phyloP scores from a whole-genome alignment of 2,113 vertebrate species.

The Oncorhynchus nerka region DNA sequence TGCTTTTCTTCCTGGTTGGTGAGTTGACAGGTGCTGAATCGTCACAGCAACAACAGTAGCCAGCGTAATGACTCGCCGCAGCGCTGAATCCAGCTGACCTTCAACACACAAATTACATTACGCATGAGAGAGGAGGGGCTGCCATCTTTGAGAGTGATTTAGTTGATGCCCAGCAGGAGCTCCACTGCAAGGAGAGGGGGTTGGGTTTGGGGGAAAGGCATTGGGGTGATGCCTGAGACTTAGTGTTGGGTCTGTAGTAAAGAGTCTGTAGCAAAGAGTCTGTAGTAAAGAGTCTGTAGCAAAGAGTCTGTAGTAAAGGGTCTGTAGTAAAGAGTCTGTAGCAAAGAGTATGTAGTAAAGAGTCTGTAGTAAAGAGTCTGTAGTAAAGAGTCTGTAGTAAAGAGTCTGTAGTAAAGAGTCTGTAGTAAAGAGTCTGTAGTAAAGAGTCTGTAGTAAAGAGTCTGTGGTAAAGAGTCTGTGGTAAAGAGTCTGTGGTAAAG shows the following conservation, averaged over 20 bases:
- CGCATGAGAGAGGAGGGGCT: conserved; percentile 49
- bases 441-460: no score
- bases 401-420: no score
- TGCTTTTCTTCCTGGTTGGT: conserved; percentile 49
- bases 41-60: conserved; percentile 54
- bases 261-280: no score
- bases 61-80: conserved; percentile 50
- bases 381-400: no score
- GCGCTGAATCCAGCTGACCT: conserved; percentile 68
- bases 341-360: no score
- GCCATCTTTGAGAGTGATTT: conserved; percentile 65
- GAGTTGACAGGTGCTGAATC: conserved; percentile 53
- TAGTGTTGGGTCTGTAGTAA: neutral
- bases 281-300: neutral
- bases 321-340: no score
- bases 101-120: conserved; percentile 74
- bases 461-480: no score
- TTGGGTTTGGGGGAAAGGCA: conserved; percentile 20
- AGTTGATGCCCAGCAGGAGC: conserved; percentile 46
- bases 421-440: no score
- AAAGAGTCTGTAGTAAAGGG: no score
- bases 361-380: no score
- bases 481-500: no score
- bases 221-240: conserved; percentile 23
- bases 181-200: neutral